Evolutionary conservation across 2,888 invertebrate genomes (phyloP), one percentile per base, ranked within the genome.

Genomic region (Chrysolina oricalcia): DNA sequence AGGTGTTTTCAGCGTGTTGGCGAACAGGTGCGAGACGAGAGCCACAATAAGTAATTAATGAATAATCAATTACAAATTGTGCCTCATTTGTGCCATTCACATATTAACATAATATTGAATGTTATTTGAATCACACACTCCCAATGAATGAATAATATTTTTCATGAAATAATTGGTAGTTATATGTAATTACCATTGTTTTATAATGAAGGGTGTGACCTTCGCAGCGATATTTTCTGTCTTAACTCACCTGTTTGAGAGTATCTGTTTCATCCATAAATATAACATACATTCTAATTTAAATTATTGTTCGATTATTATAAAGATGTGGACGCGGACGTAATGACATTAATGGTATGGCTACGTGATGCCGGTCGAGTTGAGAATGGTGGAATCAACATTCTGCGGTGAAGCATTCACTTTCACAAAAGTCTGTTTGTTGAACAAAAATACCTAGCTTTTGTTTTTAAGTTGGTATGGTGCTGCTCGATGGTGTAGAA

Each of bases 201-300:
- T 56, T 70, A 56, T 77, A 77, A 77, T 74, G 74, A 77, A 77
- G 77, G 77, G 77, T 77, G 77, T 77, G 70, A 66, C 77, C 77
- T 77, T 77, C 70, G 41, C 5, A 10, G 15, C 21, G 17, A 53
- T 68, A 40, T 67, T 50, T 67, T 27, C 67, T 21, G 21, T 19
- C 10, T 67, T 40, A 56, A 10, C 50, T 67, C 23, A 27, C 48
- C 35, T 50, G 50, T 56, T 15, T 41, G 56, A 66, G 41, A 40
- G 53, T 43, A 66, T 56, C 21, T 65, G 65, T 72, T 53, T 46
- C 65, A 72, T 56, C 53, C 19, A 43, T 72, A 72, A 66, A 72
- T 72, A 66, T 23, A 56, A 19, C 53, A 35, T 40, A 15, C 68
- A 67, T 67, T 67, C 67, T 50, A 67, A 67, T 50, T 59, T 59